Percentiles rank a stretch among this genome's conserved stretches.
Evolutionary conservation across 2,797 vertebrate genomes (phyloP).

Genomic region (Cyclura pinguis): DNA sequence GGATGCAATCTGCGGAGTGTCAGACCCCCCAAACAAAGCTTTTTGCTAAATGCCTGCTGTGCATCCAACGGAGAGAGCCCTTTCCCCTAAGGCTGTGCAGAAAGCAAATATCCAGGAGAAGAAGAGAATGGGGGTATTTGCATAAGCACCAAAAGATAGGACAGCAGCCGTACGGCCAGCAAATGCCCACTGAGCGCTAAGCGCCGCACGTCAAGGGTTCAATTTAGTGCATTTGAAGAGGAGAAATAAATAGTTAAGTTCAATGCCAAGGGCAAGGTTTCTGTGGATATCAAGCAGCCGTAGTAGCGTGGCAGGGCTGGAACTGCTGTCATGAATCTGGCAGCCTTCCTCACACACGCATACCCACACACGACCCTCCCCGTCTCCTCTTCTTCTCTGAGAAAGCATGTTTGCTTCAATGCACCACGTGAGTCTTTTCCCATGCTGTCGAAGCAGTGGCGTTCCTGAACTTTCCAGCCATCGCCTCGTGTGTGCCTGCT

Average conservation of each 20-base stretch:
- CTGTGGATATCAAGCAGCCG: constrained; percentile 32
- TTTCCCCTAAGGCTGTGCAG: background rate
- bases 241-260: constrained; percentile 45
- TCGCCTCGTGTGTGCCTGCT: accelerated
- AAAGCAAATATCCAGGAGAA: constrained; percentile 10
- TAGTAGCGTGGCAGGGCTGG: constrained; percentile 34
- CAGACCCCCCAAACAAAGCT: background rate
- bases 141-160: constrained; percentile 9
- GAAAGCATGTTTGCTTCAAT: constrained; percentile 29
- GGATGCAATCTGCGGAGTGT: too few species aligned
- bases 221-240: constrained; percentile 48
- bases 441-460: background rate
- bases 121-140: background rate
- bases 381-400: constrained; percentile 44
- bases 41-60: accelerated
- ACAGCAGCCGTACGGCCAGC: background rate
- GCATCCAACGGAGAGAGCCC: accelerated
- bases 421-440: background rate
- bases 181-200: background rate
- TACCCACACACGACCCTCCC: background rate
- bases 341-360: background rate
- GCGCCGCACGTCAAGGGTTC: constrained; percentile 9
- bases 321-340: constrained; percentile 55
- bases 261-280: constrained; percentile 50
- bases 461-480: background rate